Conservation (phyloP, 2,888 invertebrate genomes). For the Atrina japonica region DNA sequence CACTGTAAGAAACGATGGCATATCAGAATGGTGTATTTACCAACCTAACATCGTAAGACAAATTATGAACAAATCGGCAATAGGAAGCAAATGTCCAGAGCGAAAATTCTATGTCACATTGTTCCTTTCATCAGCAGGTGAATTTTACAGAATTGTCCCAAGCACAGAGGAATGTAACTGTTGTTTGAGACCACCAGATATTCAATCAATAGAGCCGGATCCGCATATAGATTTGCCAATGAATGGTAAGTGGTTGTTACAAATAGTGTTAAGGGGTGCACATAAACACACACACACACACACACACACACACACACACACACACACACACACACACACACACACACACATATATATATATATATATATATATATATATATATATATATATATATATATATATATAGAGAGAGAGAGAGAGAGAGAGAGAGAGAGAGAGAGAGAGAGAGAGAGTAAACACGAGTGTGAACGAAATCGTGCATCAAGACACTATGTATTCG, state of each 20-base stretch:
- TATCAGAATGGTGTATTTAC: neutral
- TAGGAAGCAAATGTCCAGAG: neutral
- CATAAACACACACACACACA: no score
- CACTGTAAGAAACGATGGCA: neutral
- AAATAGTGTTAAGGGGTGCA: no score
- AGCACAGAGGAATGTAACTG: slow-evolving; percentile 25
- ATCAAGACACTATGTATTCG: no score
- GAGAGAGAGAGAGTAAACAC: no score
- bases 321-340: no score
- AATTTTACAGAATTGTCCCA: slow-evolving; percentile 32
- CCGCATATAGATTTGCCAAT: neutral
- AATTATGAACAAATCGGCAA: slow-evolving; percentile 11
- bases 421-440: no score
- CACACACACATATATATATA: neutral
- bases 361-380: neutral
- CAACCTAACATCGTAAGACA: slow-evolving; percentile 15
- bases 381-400: neutral
- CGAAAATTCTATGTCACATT: slow-evolving; percentile 19
- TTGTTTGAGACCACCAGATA: neutral
- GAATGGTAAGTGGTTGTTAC: neutral
- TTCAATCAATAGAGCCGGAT: neutral
- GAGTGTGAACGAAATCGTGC: no score
- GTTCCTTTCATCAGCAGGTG: slow-evolving; percentile 10
- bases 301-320: no score
- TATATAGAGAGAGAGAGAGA: no score